These are phyloP conservation scores for Stomatorhinus ivindoensis DNA, from an alignment of 2,113 vertebrate species.

Conservation along the genomic window DNA sequence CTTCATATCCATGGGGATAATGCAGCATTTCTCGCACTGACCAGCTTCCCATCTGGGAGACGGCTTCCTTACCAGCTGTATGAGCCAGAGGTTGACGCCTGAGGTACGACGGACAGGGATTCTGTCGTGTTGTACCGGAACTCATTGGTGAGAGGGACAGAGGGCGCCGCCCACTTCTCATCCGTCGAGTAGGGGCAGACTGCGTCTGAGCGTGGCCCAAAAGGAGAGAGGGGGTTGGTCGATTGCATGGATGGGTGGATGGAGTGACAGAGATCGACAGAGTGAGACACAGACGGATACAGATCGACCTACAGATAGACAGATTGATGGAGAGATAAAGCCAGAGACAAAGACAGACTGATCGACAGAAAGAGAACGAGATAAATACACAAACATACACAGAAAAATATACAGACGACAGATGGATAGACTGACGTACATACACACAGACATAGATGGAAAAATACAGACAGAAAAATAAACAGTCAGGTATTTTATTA, in stretches of 20 bases:
- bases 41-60: background rate
- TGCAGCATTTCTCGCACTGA: background rate
- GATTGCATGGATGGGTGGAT: background rate
- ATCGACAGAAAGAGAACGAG: background rate
- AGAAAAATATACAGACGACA: background rate
- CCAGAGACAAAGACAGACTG: background rate
- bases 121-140: slow-evolving; percentile 79
- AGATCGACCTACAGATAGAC: background rate
- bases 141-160: slow-evolving; percentile 74
- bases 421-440: background rate
- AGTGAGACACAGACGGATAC: background rate
- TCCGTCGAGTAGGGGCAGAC: slow-evolving; percentile 67
- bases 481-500: background rate
- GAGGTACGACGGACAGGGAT: slow-evolving; percentile 62
- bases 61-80: slow-evolving; percentile 67
- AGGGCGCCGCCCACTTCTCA: slow-evolving; percentile 75
- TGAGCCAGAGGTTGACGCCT: slow-evolving; percentile 47
- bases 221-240: slow-evolving; percentile 5
- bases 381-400: background rate
- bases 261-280: background rate
- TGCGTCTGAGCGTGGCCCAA: slow-evolving; percentile 37
- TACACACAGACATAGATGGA: background rate
- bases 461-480: background rate
- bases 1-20: background rate
- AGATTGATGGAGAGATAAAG: background rate